Evolutionary conservation across 2,797 vertebrate genomes (phyloP), one percentile per base, ranked within the genome.

Genomic region (Cyclopterus lumpus): DNA sequence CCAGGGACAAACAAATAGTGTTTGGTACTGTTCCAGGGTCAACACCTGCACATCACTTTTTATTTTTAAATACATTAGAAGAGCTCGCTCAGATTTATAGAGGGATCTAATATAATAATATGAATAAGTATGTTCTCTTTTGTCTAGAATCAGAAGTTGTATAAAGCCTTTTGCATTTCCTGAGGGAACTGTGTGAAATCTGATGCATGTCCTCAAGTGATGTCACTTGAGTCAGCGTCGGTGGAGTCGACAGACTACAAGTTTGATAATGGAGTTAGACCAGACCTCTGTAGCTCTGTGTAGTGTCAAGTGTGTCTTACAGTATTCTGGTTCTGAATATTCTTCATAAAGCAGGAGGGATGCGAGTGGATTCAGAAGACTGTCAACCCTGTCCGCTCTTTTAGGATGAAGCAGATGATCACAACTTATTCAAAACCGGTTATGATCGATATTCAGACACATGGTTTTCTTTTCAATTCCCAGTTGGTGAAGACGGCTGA

Each of bases 401-500:
- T 49, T 11, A 15, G 15, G 36, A 40, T 28, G 12, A 67, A 70
- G 24, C 14, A 30, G 6, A 60, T 18, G 18, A 64, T 36, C 1
- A 11, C 3, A 60, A 28, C 14, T 60, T 5, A 44, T 46, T n/a
- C 1, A 10, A 12, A 12, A 42, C 15, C 2, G 12, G 22, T 44
- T 11, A 63, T 14, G 15, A 38, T 24, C 18, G 7, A 16, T 60
- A 22, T 48, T 53, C 20, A 60, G 8, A 30, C 49, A 8, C n/a
- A 36, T 36, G 24, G 16, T 64, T 55, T 10, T 32, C 2, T 54
- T 62, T 1, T 54, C 40, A 42, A 20, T 3, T 4, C 7, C 20
- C 88, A 99, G 98, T 70, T 99, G 89, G 82, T 97, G 77, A 99
- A 99, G 93, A 99, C 97, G 0, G 95, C 83, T 0, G 96, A 99